Percentiles rank a stretch among this genome's conserved stretches.
These are phyloP conservation scores for Clarias gariepinus DNA, from an alignment of 2,113 vertebrate genomes.

Conservation along the genomic window DNA sequence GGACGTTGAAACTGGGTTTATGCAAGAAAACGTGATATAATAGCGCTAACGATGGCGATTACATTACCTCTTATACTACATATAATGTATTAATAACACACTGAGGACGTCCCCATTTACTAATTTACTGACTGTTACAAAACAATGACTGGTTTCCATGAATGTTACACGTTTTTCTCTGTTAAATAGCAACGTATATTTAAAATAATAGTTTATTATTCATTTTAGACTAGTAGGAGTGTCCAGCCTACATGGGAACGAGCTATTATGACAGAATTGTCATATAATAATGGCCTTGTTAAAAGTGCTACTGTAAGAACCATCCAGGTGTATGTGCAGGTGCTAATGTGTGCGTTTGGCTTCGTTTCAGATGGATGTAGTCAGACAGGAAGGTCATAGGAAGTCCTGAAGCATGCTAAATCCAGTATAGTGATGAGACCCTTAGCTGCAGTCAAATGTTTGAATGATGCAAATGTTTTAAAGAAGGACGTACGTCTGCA, in stretches of 20 bases:
- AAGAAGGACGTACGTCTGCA: too few species aligned
- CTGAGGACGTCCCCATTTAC: neutral
- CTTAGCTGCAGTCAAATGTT: too few species aligned
- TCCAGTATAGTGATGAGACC: neutral
- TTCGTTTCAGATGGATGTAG: neutral
- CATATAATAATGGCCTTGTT: neutral
- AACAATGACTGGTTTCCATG: neutral
- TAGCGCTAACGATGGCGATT: neutral
- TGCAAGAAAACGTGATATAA: neutral
- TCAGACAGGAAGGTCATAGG: neutral
- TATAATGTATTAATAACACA: neutral
- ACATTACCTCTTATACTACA: neutral
- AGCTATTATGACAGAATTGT: neutral
- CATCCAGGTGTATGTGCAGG: neutral
- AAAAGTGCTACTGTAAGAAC: neutral
- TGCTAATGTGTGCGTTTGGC: neutral
- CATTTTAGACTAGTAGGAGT: neutral
- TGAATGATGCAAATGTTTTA: too few species aligned
- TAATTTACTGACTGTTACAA: neutral
- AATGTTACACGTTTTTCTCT: neutral
- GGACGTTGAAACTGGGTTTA: neutral
- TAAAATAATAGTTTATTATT: neutral
- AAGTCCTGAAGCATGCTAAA: neutral
- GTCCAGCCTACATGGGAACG: neutral
- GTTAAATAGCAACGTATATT: neutral